Base-by-base conservation (phyloP, 2,888 invertebrate genomes). In the Drosophila picticornis region DNA sequence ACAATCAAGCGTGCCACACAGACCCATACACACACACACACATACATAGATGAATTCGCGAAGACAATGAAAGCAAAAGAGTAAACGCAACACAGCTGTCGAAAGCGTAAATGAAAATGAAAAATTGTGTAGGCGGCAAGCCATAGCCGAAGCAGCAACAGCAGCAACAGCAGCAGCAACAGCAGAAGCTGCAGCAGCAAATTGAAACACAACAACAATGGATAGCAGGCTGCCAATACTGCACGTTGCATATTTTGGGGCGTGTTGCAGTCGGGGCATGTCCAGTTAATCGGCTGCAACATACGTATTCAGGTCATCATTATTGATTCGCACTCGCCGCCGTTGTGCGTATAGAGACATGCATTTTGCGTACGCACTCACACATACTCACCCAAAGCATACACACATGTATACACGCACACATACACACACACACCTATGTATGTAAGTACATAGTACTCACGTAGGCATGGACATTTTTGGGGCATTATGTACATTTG, bases 301-400 rank as follows among this genome's bases (percentile, higher is more conserved):
- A 71, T 78, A 75, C 87, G 88, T 88, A 88, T 88, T 88, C 87
- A 88, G 87, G 87, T 88, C 87, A 88, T 88, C 88, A 88, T 88
- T 88, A 88, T 88, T 88, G 87, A 88, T 88, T 88, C 81, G 87
- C 83, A 83, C 75, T 80, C 75, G 83, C 75, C 83, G 79, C 82
- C 75, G 66, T 62, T 74, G 86, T 88, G 84, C 86, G 88, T 86
- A 87, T 83, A 88, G 86, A 88, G 86, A 88, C 83, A 86, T 86
- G 86, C 75, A 86, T 84, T 84, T 85, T 88, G 81, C 86, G 88
- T 87, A 88, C 86, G 83, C 88, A 88, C 82, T 75, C 70, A 68
- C 74, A 60, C 58, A 75, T 52, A 65, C 74, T 62, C 67, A 61
- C 53, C 50, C 63, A 67, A 72, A 46, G 46, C 36, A 51, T 22